phyloP scores from a whole-genome alignment of 2,888 invertebrate genomes.

The Drosophila mettleri region DNA sequence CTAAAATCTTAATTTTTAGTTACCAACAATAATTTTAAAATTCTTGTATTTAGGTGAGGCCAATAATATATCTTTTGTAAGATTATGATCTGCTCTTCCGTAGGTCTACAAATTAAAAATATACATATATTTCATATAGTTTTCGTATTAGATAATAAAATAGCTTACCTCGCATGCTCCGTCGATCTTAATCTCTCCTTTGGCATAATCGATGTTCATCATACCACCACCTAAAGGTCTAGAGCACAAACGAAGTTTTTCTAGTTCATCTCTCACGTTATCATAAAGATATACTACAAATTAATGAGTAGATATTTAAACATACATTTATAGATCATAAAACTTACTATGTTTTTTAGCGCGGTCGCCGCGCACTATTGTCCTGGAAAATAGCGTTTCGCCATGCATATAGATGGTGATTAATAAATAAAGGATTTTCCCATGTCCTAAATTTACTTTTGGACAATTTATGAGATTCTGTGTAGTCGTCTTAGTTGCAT shows the following conservation, averaged over 20 bases:
- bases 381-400: slow-evolving; percentile 32
- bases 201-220: slow-evolving; percentile 19
- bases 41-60: slow-evolving; percentile 18
- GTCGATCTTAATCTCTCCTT: slow-evolving; percentile 36
- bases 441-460: slow-evolving; percentile 27
- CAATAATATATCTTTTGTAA: slow-evolving; percentile 42
- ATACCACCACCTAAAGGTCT: slow-evolving; percentile 57
- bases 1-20: neutral
- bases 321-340: neutral
- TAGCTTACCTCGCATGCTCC: slow-evolving; percentile 40
- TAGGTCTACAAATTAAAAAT: slow-evolving; percentile 37
- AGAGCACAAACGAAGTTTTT: slow-evolving; percentile 33
- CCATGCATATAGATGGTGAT: slow-evolving; percentile 55
- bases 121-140: neutral
- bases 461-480: slow-evolving; percentile 9
- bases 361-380: slow-evolving; percentile 43
- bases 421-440: slow-evolving; percentile 45
- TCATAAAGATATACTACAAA: slow-evolving; percentile 36
- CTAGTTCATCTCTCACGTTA: slow-evolving; percentile 17
- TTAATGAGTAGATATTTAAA: neutral
- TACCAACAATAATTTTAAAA: slow-evolving; percentile 32
- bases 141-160: neutral
- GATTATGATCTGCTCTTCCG: slow-evolving; percentile 53
- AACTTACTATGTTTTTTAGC: slow-evolving; percentile 45
- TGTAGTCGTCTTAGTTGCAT: neutral